Conservation (phyloP, 2,113 vertebrate species). For the Ptychochromis oligacanthus region DNA sequence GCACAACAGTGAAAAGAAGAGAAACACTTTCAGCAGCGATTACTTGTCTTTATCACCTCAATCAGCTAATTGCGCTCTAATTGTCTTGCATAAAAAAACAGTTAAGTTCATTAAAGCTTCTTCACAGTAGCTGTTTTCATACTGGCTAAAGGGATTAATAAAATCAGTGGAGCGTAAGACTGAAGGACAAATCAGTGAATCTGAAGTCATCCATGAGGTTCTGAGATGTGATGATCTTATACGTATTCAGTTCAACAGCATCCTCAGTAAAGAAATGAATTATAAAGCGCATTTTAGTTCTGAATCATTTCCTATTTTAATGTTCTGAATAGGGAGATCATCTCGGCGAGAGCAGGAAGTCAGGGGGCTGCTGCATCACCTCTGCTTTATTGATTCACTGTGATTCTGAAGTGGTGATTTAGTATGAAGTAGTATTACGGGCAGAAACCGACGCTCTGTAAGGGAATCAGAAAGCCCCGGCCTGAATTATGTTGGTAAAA, state of each 20-base stretch:
- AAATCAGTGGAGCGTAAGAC: conserved; percentile 54
- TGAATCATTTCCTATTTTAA: conserved; percentile 77
- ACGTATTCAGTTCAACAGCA: conserved; percentile 49
- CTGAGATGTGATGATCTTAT: conserved; percentile 56
- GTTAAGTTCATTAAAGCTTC: conserved; percentile 70
- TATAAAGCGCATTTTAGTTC: conserved; percentile 74
- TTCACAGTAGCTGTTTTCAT: conserved; percentile 70
- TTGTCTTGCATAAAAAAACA: conserved; percentile 63
- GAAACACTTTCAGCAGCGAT: conserved; percentile 59
- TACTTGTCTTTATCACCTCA: conserved; percentile 71
- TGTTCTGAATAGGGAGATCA: conserved; percentile 72
- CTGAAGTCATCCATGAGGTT: conserved; percentile 63
- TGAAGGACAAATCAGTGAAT: conserved; percentile 59
- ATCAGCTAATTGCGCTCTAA: conserved; percentile 72
- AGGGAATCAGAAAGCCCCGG: conserved; percentile 25
- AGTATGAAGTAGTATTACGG: conserved; percentile 27
- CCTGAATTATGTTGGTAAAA: neutral
- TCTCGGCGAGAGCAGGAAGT: conserved; percentile 52
- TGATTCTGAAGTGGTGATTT: conserved; percentile 63
- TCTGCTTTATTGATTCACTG: conserved; percentile 61
- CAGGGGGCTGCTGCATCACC: conserved; percentile 54
- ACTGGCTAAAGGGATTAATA: conserved; percentile 72
- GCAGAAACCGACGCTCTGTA: conserved; percentile 36
- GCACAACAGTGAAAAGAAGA: conserved; percentile 59
- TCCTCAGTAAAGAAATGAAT: conserved; percentile 59